Conservation (phyloP, 2,888 invertebrate species). For the Spilarctia lutea region DNA sequence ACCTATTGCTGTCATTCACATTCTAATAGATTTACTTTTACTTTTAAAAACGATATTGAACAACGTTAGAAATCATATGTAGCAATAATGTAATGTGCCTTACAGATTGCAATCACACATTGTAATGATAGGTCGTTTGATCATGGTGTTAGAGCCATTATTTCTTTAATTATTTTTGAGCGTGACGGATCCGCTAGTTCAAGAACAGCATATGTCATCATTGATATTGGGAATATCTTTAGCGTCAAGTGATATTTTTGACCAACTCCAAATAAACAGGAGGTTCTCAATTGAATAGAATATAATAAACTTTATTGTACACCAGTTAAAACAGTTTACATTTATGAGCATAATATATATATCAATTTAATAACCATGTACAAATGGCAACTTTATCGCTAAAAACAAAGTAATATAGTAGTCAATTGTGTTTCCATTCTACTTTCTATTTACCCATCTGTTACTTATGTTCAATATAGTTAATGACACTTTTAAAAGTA, state of each 20-base stretch:
- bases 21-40: slow-evolving; percentile 19
- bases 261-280: too few species aligned
- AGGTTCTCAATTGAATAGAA: too few species aligned
- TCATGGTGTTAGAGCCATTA: slow-evolving; percentile 28
- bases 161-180: slow-evolving; percentile 35
- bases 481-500: not conserved
- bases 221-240: not conserved
- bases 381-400: too few species aligned
- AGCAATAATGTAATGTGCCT: slow-evolving; percentile 37
- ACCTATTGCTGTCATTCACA: slow-evolving; percentile 25
- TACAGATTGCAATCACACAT: slow-evolving; percentile 36
- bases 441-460: too few species aligned
- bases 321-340: too few species aligned
- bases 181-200: slow-evolving; percentile 15
- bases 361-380: too few species aligned
- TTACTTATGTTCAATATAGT: not conserved
- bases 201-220: not conserved
- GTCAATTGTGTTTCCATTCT: too few species aligned
- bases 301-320: too few species aligned
- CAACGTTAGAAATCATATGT: slow-evolving; percentile 33
- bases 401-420: too few species aligned
- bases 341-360: too few species aligned
- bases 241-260: not conserved
- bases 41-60: slow-evolving; percentile 27
- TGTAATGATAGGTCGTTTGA: slow-evolving; percentile 37